phyloP scores from a whole-genome alignment of 2,888 invertebrate genomes.

The Acronicta psi region DNA sequence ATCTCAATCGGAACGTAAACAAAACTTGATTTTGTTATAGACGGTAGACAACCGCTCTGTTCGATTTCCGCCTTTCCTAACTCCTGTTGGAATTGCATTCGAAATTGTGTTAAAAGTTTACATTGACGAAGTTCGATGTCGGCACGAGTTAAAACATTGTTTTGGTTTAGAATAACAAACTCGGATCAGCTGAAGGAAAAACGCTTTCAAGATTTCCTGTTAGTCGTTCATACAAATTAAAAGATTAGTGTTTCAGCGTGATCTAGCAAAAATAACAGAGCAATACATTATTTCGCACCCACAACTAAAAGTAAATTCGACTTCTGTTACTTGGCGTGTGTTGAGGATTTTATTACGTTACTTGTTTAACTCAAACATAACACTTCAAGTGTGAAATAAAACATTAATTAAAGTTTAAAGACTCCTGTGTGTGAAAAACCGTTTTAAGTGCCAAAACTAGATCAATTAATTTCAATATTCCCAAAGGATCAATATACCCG shows the following conservation, averaged over 20 bases:
- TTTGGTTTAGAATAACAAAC: slow-evolving; percentile 70
- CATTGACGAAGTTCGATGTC: slow-evolving; percentile 69
- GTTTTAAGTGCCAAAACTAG: slow-evolving; percentile 62
- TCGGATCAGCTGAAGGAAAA: slow-evolving; percentile 65
- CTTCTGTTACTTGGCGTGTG: slow-evolving; percentile 38
- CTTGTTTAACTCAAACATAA: slow-evolving; percentile 22
- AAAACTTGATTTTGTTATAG: slow-evolving; percentile 79
- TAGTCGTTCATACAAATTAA: slow-evolving; percentile 35
- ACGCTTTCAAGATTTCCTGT: slow-evolving; percentile 37
- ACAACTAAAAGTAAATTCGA: slow-evolving; percentile 25
- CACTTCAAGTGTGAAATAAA: slow-evolving; percentile 20
- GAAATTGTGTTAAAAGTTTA: slow-evolving; percentile 82
- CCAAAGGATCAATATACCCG: slow-evolving; percentile 71
- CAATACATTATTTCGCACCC: slow-evolving; percentile 33
- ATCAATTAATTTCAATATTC: slow-evolving; percentile 75
- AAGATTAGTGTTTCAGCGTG: slow-evolving; percentile 26
- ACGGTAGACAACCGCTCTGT: slow-evolving; percentile 65
- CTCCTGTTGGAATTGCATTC: slow-evolving; percentile 76
- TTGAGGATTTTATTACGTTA: slow-evolving; percentile 43
- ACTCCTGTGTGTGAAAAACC: slow-evolving; percentile 48
- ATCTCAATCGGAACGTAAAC: slow-evolving; percentile 77
- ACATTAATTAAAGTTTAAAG: slow-evolving; percentile 51
- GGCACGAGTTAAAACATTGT: slow-evolving; percentile 71
- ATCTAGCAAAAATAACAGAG: slow-evolving; percentile 21
- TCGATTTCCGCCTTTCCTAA: slow-evolving; percentile 74